These are phyloP conservation scores for Perccottus glenii DNA, from an alignment of 2,113 vertebrate species.

Conservation along the genomic window DNA sequence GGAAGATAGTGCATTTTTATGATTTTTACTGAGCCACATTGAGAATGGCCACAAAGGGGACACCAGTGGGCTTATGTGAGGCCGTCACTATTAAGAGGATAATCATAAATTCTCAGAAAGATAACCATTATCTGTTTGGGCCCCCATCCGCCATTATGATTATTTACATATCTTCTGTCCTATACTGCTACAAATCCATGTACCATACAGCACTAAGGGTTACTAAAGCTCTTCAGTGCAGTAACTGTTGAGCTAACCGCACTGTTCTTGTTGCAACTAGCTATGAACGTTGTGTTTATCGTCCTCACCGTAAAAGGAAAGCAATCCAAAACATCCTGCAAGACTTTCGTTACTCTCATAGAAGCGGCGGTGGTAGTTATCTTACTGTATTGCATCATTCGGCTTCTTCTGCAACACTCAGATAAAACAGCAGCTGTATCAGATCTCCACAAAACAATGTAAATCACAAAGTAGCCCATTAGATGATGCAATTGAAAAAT, in stretches of 20 bases:
- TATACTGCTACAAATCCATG: constrained; percentile 25
- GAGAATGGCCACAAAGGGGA: constrained; percentile 1
- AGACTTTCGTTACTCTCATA: not conserved
- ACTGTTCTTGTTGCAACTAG: constrained; percentile 4
- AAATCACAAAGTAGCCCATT: not conserved
- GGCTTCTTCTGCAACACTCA: not conserved
- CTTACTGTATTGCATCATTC: not conserved
- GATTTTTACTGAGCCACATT: constrained; percentile 4
- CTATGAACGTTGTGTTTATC: not conserved
- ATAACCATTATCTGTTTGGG: constrained; percentile 1
- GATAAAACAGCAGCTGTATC: not conserved
- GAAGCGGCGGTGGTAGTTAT: not conserved
- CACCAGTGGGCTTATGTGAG: not conserved
- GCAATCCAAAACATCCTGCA: not conserved
- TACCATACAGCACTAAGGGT: constrained; percentile 6
- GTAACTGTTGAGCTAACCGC: constrained; percentile 2
- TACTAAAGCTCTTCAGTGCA: not conserved
- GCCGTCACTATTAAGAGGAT: constrained; percentile 5
- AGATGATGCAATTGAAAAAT: not conserved
- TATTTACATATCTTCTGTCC: constrained; percentile 19
- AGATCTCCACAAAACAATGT: not conserved
- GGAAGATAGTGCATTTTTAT: not conserved
- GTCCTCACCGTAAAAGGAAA: not conserved
- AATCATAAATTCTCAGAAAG: not conserved
- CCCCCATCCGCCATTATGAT: not conserved